Percentiles rank a stretch among this genome's conserved stretches.
Evolutionary conservation across 2,113 vertebrate genomes (phyloP).

Genomic region (Pachypanchax playfairii): DNA sequence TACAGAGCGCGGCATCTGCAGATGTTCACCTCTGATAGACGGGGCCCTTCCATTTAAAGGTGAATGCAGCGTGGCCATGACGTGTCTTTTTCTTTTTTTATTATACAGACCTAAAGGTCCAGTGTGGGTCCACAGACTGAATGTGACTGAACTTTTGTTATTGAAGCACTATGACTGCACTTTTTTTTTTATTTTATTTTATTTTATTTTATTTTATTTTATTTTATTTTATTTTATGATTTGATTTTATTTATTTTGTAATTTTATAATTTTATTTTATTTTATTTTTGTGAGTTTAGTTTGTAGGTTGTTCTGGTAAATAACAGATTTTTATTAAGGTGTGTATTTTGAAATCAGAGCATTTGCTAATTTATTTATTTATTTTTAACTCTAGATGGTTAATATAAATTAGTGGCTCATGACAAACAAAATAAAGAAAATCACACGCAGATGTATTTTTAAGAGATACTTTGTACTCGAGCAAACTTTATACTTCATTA

Average conservation of each 20-base stretch:
- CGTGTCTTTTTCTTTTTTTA: slow-evolving; percentile 8
- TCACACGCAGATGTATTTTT: too few species aligned
- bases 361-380: too few species aligned
- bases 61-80: slow-evolving; percentile 17
- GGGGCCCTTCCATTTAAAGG: slow-evolving; percentile 27
- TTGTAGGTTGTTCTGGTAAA: too few species aligned
- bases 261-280: too few species aligned
- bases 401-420: background rate
- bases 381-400: background rate
- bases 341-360: too few species aligned
- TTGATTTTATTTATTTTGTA: background rate
- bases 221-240: background rate
- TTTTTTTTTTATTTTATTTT: background rate
- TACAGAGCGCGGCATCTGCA: slow-evolving; percentile 32
- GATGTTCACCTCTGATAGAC: slow-evolving; percentile 41
- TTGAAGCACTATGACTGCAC: slow-evolving; percentile 27
- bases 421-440: background rate
- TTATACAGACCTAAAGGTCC: slow-evolving; percentile 17
- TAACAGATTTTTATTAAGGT: too few species aligned
- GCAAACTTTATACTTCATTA: too few species aligned
- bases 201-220: background rate
- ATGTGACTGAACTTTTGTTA: slow-evolving; percentile 10
- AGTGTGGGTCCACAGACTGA: background rate
- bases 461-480: too few species aligned
- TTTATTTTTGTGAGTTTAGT: too few species aligned